These are phyloP conservation scores for Takifugu bimaculatus DNA, from an alignment of 2,113 vertebrate genomes.

Conservation along the genomic window DNA sequence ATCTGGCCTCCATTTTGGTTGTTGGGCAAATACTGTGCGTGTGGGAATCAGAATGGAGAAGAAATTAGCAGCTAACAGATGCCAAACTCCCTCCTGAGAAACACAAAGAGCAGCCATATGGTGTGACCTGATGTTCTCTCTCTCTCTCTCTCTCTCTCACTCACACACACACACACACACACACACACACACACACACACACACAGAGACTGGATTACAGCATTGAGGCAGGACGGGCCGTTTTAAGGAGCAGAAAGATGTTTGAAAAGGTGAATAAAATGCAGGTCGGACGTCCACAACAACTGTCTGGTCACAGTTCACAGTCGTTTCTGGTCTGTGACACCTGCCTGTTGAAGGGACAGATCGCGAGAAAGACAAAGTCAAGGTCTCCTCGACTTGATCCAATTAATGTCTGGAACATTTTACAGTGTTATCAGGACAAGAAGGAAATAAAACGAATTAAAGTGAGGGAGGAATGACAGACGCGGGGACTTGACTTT, in stretches of 20 bases:
- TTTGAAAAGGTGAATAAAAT: too few species aligned
- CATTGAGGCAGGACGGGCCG: too few species aligned
- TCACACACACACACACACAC: too few species aligned
- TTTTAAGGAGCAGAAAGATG: too few species aligned
- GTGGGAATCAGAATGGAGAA: neutral
- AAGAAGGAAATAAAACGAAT: conserved; percentile 12
- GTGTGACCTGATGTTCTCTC: neutral
- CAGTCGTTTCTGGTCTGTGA: neutral
- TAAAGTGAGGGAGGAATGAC: neutral
- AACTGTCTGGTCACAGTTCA: too few species aligned
- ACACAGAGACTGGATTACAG: too few species aligned
- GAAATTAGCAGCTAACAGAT: neutral
- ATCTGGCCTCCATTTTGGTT: too few species aligned
- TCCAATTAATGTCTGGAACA: conserved; percentile 3
- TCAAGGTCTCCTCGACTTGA: conserved; percentile 11
- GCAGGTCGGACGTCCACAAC: too few species aligned
- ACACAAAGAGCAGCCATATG: neutral
- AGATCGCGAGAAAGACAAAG: conserved; percentile 1
- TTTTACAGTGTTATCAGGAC: conserved; percentile 17
- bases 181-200: too few species aligned
- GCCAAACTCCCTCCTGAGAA: neutral
- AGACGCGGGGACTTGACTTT: conserved; percentile 8
- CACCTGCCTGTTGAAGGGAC: neutral
- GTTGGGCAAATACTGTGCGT: neutral
- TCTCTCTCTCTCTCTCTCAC: too few species aligned